Evolutionary conservation across 1,140 invertebrate genomes (phyloP).

Genomic region (Drosophila saltans): DNA sequence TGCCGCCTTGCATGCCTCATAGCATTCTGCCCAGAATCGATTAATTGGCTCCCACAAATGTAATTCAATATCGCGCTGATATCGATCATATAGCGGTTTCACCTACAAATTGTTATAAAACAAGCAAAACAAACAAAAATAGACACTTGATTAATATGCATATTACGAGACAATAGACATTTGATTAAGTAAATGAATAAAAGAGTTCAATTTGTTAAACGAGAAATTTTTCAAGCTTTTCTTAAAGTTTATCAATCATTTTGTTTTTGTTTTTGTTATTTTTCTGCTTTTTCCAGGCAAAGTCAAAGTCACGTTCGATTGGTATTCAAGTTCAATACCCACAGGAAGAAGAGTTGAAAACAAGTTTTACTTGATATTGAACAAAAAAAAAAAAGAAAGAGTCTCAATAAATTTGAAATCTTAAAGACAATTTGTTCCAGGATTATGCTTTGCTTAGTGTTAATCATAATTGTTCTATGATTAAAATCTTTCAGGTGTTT

Average conservation of each 20-base stretch:
- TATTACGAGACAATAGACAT: no score
- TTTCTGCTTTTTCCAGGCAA: slow-evolving; percentile 2
- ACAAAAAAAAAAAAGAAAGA: slow-evolving; percentile 16
- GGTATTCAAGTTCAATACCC: slow-evolving; percentile 72
- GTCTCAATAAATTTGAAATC: background rate
- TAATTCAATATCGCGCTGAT: slow-evolving; percentile 83
- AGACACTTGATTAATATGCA: slow-evolving; percentile 35
- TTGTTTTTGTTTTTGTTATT: slow-evolving; percentile 19
- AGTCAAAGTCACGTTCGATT: slow-evolving; percentile 56
- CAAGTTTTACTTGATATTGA: slow-evolving; percentile 58
- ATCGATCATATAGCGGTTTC: slow-evolving; percentile 83
- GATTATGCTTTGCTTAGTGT: no score
- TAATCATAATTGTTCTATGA: no score
- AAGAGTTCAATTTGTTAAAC: no score
- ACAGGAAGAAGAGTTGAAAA: slow-evolving; percentile 52
- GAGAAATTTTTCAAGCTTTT: no score
- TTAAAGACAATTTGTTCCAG: no score
- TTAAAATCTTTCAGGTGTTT: slow-evolving; percentile 33
- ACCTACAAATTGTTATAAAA: slow-evolving; percentile 66
- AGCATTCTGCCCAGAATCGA: slow-evolving; percentile 86
- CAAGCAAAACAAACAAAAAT: background rate
- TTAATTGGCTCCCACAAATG: slow-evolving; percentile 85
- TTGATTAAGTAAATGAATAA: no score
- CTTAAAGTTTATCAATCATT: slow-evolving; percentile 29
- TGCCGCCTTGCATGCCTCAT: slow-evolving; percentile 85